Conservation (phyloP, 2,797 vertebrate species). For the Mustela erminea region DNA sequence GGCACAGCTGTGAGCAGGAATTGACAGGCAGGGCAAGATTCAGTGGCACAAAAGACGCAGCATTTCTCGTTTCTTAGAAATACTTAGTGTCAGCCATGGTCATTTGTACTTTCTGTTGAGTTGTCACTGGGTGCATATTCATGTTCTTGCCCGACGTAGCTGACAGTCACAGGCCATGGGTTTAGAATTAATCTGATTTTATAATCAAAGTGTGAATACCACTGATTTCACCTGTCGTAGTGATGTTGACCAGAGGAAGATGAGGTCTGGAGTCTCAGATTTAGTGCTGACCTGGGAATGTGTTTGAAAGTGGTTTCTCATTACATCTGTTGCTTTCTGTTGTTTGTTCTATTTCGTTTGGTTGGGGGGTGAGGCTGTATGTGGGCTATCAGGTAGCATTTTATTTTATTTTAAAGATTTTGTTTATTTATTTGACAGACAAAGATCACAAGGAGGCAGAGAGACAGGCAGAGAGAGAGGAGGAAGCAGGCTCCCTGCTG, state of each 20-base stretch:
- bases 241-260: background rate
- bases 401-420: background rate
- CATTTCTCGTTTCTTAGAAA: constrained; percentile 36
- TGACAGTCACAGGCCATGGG: background rate
- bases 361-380: background rate
- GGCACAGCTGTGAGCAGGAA: constrained; percentile 60
- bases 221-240: constrained; percentile 11
- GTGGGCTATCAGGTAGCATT: background rate
- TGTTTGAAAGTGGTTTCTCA: background rate
- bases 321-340: background rate
- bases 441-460: no score
- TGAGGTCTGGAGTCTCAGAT: background rate
- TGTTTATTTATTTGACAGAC: no score
- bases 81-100: background rate
- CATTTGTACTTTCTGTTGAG: background rate
- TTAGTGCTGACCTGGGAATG: background rate
- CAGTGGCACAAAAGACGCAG: background rate
- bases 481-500: no score
- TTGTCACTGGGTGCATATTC: background rate
- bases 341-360: background rate
- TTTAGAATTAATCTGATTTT: background rate
- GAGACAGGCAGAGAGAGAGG: no score
- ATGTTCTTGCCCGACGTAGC: background rate
- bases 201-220: constrained; percentile 24
- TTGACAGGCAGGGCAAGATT: background rate